Conservation (phyloP, 2,888 invertebrate genomes). For the Melanchra persicariae region DNA sequence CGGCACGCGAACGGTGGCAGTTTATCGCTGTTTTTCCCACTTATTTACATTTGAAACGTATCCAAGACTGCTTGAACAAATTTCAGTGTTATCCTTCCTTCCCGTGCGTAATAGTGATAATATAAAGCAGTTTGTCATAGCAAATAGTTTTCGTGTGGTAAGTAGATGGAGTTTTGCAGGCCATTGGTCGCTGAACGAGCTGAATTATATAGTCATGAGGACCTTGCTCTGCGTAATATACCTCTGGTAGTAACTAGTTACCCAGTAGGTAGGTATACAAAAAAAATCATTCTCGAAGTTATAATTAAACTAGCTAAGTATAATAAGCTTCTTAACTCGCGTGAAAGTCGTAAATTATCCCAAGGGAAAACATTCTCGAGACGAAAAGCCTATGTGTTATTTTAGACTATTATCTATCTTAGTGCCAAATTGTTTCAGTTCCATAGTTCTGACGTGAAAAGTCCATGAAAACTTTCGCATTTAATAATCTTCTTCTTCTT, state of each 20-base stretch:
- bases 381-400: background rate
- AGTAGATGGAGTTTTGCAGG: slow-evolving; percentile 28
- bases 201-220: slow-evolving; percentile 19
- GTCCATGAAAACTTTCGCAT: no score
- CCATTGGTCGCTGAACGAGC: slow-evolving; percentile 28
- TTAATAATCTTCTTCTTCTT: no score
- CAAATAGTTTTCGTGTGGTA: slow-evolving; percentile 56
- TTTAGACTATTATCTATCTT: background rate
- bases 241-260: background rate
- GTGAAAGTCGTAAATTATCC: background rate
- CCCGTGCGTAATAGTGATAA: slow-evolving; percentile 62
- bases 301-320: background rate
- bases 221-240: background rate
- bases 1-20: slow-evolving; percentile 65
- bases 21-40: slow-evolving; percentile 77
- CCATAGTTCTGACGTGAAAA: no score
- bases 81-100: slow-evolving; percentile 66
- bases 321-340: background rate
- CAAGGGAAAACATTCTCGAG: background rate
- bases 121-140: slow-evolving; percentile 51
- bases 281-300: background rate
- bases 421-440: background rate
- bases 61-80: slow-evolving; percentile 66
- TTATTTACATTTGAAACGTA: slow-evolving; percentile 76
- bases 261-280: background rate